These are phyloP conservation scores for Xiphophorus maculatus DNA, from an alignment of 2,113 vertebrate species.

Conservation along the genomic window DNA sequence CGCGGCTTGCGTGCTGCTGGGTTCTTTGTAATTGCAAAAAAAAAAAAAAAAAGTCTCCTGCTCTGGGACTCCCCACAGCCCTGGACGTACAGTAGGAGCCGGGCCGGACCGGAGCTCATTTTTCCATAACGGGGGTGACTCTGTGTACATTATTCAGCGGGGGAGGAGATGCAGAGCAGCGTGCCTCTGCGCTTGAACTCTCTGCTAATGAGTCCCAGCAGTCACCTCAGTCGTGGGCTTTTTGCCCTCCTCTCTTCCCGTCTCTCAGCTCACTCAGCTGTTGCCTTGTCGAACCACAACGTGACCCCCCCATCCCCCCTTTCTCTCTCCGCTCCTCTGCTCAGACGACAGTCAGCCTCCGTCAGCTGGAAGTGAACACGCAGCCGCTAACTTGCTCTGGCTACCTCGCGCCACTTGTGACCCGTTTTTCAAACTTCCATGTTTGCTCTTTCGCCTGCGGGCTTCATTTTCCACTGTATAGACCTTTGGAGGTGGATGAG, in stretches of 20 bases:
- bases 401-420: constrained; percentile 71
- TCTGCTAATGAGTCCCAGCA: constrained; percentile 71
- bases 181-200: constrained; percentile 58
- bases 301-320: constrained; percentile 25
- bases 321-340: constrained; percentile 11
- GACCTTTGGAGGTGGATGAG: too few species aligned
- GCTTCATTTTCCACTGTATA: not conserved
- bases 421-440: constrained; percentile 62
- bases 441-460: constrained; percentile 47
- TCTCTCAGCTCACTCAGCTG: constrained; percentile 57
- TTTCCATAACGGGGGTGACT: constrained; percentile 45
- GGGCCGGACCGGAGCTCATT: constrained; percentile 33
- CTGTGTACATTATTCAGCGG: constrained; percentile 63
- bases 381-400: constrained; percentile 45
- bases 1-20: constrained; percentile 54
- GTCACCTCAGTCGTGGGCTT: constrained; percentile 53
- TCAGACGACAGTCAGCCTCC: constrained; percentile 42
- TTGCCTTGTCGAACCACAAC: constrained; percentile 63
- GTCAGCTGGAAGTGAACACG: constrained; percentile 48
- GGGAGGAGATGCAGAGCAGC: constrained; percentile 57
- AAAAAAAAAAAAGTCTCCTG: constrained; percentile 50
- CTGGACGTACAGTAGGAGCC: constrained; percentile 38
- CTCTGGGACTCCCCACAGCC: constrained; percentile 62
- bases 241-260: constrained; percentile 46
- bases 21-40: constrained; percentile 76